These are phyloP conservation scores for Leptodactylus fallax DNA, from an alignment of 2,797 vertebrate genomes.

Conservation along the genomic window DNA sequence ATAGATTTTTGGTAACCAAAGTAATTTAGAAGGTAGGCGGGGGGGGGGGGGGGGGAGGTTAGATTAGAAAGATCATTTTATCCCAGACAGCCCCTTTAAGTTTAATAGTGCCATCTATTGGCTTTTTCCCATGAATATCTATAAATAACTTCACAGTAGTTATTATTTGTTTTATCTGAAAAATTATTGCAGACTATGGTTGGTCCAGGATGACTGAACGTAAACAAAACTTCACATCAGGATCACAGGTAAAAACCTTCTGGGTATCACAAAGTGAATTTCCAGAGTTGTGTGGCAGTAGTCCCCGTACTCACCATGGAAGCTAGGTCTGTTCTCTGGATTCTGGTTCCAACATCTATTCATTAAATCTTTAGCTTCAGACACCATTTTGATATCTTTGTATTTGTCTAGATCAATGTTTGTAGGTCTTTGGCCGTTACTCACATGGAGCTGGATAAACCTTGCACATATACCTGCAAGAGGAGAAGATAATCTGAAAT, in stretches of 20 bases:
- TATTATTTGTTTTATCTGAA: no score
- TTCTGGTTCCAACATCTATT: constrained; percentile 35
- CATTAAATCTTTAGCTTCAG: constrained; percentile 47
- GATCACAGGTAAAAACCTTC: not conserved
- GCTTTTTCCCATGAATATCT: no score
- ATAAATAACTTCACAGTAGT: no score
- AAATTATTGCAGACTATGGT: not conserved
- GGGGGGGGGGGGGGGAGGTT: no score
- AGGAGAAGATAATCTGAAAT: no score
- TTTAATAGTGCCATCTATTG: no score
- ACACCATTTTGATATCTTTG: constrained; percentile 29
- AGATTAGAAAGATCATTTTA: no score
- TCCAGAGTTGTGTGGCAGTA: not conserved
- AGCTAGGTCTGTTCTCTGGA: constrained; percentile 31
- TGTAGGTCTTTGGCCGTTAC: constrained; percentile 27
- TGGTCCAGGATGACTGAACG: not conserved
- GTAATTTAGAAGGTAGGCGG: no score
- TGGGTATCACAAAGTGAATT: not conserved
- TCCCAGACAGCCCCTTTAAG: no score
- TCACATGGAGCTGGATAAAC: not conserved
- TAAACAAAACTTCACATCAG: not conserved
- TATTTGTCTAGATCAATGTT: not conserved
- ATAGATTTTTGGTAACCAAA: no score
- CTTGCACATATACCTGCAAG: not conserved
- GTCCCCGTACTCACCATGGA: constrained; percentile 26